Evolutionary conservation across 2,797 vertebrate species (phyloP).

Genomic region (Anas flavirostris): DNA sequence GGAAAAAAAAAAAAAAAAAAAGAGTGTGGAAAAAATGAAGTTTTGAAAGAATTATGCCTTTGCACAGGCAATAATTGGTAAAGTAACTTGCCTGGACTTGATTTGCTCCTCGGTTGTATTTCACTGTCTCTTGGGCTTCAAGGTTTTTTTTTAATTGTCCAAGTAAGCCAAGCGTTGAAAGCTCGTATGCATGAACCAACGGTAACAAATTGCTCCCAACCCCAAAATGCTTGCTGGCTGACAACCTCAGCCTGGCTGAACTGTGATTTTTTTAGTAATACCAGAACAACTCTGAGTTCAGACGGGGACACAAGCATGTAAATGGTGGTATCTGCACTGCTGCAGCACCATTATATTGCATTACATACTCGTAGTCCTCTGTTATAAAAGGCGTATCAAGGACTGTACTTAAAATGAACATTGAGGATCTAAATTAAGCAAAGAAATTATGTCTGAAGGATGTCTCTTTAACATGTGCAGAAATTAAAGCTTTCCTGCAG

Average conservation of each 20-base stretch:
- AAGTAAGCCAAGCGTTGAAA: not conserved
- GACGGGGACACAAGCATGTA: too few species aligned
- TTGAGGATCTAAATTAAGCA: not conserved
- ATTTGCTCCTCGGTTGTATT: not conserved
- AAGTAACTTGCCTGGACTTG: not conserved
- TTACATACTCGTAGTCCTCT: not conserved
- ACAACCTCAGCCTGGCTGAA: not conserved
- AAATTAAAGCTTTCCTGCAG: not conserved
- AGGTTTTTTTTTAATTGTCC: not conserved
- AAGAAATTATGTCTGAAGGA: not conserved
- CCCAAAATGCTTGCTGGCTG: not conserved
- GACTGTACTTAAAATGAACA: not conserved
- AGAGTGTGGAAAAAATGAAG: not conserved
- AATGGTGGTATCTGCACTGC: not conserved
- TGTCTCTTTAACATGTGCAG: not conserved
- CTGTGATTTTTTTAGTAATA: not conserved
- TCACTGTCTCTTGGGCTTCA: not conserved
- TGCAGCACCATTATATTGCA: not conserved
- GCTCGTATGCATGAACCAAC: not conserved
- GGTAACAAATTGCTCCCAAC: not conserved
- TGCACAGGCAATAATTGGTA: not conserved
- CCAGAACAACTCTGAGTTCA: not conserved
- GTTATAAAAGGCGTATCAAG: not conserved
- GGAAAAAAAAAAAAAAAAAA: not conserved
- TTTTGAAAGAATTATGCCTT: not conserved